phyloP scores from a whole-genome alignment of 1,140 invertebrate genomes.

The Papilio glaucus region DNA sequence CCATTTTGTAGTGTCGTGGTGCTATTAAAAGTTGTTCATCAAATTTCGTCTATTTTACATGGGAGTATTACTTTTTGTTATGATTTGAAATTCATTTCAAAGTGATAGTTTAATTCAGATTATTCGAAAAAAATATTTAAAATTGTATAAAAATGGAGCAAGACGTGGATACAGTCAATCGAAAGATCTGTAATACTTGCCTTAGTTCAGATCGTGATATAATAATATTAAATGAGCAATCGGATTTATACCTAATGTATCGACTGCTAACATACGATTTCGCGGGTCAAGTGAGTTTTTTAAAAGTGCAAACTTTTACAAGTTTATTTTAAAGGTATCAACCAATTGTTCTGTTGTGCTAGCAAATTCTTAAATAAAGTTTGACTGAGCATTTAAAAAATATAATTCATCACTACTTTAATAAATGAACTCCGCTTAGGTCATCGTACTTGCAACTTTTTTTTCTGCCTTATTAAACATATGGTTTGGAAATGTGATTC shows the following conservation, averaged over 20 bases:
- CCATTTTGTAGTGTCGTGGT: conserved; percentile 81
- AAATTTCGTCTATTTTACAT: conserved; percentile 82
- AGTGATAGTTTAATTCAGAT: conserved; percentile 50
- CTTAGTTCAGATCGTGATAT: conserved; percentile 71
- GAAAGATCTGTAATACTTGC: conserved; percentile 66
- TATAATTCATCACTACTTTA: conserved; percentile 15
- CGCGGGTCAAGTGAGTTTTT: conserved; percentile 72
- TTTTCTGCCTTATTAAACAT: too few species aligned
- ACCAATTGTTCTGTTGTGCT: neutral
- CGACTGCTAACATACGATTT: conserved; percentile 70
- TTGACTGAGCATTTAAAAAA: neutral
- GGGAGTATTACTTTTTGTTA: conserved; percentile 82
- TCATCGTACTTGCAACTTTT: too few species aligned
- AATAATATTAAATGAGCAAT: conserved; percentile 57
- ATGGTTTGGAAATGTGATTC: too few species aligned
- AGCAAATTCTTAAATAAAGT: neutral
- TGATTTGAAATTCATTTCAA: conserved; percentile 67
- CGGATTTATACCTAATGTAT: conserved; percentile 65
- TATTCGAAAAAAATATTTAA: conserved; percentile 46
- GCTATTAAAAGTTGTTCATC: conserved; percentile 62
- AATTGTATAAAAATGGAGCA: conserved; percentile 67
- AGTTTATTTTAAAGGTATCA: neutral
- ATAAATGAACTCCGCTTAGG: too few species aligned
- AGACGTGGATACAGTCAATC: conserved; percentile 64
- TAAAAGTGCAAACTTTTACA: conserved; percentile 34